phyloP scores from a whole-genome alignment of 2,113 vertebrate species.

The Dermatemys mawii region DNA sequence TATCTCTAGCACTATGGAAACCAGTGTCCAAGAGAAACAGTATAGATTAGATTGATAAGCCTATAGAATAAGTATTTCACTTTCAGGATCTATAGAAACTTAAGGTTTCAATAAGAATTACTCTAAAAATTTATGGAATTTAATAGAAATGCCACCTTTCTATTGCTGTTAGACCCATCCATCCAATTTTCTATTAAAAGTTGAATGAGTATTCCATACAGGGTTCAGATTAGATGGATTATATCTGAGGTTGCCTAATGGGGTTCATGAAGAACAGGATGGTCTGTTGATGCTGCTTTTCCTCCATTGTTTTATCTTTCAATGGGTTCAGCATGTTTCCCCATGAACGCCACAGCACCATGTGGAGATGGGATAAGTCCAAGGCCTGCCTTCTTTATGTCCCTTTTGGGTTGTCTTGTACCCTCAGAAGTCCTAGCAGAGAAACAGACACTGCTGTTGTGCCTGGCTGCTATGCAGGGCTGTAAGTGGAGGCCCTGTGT shows the following conservation, averaged over 20 bases:
- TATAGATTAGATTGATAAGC: background rate
- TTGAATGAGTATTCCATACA: conserved; percentile 17
- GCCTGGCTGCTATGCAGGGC: background rate
- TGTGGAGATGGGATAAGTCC: conserved; percentile 4
- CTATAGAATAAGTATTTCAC: background rate
- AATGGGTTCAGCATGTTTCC: background rate
- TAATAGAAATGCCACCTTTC: conserved; percentile 26
- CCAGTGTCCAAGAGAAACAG: background rate
- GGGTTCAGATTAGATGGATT: background rate
- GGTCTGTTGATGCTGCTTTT: background rate
- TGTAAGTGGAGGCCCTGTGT: rapidly evolving
- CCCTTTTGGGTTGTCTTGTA: background rate
- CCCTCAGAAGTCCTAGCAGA: background rate
- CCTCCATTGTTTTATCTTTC: background rate
- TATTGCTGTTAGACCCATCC: conserved; percentile 31
- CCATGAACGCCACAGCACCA: background rate
- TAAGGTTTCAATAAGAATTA: conserved; percentile 55
- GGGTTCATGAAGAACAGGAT: conserved; percentile 11
- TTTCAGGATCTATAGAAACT: conserved; percentile 12
- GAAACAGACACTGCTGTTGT: rapidly evolving
- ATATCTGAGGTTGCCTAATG: conserved; percentile 33
- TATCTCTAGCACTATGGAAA: background rate
- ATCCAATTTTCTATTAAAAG: conserved; percentile 13
- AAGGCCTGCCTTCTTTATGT: background rate
- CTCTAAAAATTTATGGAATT: conserved; percentile 18